Percentiles rank a stretch among this genome's conserved stretches.
Evolutionary conservation across 2,888 invertebrate genomes (phyloP).

Genomic region (Cosmopolites sordidus): DNA sequence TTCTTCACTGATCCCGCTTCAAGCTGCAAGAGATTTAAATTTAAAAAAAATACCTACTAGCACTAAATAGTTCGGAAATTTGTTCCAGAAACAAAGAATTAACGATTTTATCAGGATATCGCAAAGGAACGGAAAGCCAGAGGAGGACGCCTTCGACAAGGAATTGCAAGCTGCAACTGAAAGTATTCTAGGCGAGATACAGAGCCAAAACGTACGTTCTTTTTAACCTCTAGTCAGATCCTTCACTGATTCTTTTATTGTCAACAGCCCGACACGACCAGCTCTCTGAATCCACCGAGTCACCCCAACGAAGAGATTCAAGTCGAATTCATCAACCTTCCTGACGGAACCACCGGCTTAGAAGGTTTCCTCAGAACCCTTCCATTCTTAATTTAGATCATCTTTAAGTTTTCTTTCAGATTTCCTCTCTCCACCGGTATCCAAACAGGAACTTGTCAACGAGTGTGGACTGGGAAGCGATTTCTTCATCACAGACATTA

Average conservation of each 20-base stretch:
- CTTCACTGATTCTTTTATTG: too few relatives aligned
- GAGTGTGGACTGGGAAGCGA: conserved; percentile 69
- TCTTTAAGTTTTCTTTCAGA: conserved; percentile 42
- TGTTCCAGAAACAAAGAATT: conserved; percentile 52
- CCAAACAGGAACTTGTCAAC: conserved; percentile 72
- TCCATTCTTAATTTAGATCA: not conserved
- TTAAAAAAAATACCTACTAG: too few relatives aligned
- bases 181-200: conserved; percentile 47
- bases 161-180: conserved; percentile 56
- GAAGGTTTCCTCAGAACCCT: conserved; percentile 39
- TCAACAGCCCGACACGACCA: too few relatives aligned
- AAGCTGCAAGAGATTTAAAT: too few relatives aligned
- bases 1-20: too few relatives aligned
- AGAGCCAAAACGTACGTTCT: conserved; percentile 17
- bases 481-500: conserved; percentile 54
- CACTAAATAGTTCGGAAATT: too few relatives aligned
- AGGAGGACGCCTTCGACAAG: conserved; percentile 45
- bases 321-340: conserved; percentile 43
- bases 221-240: too few relatives aligned
- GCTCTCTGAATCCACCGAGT: not conserved
- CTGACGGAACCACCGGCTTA: conserved; percentile 41
- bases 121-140: conserved; percentile 14
- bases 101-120: conserved; percentile 51
- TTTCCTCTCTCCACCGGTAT: conserved; percentile 59
- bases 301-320: conserved; percentile 34